Percentiles rank a stretch among this genome's conserved stretches.
phyloP scores from a whole-genome alignment of 2,888 invertebrate species.

The Chrysomela aeneicollis region DNA sequence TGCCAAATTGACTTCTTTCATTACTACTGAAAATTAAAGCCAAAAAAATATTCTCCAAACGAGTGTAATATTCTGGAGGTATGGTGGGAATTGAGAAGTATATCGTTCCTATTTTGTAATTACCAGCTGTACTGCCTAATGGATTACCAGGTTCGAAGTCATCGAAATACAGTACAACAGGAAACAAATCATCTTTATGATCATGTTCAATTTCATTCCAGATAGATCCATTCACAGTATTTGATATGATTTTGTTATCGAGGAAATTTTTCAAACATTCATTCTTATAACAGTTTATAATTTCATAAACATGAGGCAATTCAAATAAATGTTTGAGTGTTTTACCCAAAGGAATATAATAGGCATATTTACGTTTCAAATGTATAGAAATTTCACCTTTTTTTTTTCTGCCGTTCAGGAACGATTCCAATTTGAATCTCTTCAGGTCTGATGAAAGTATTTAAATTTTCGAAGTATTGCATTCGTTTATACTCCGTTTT shows the following conservation, averaged over 20 bases:
- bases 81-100: conserved; percentile 24
- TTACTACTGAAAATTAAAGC: conserved; percentile 28
- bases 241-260: conserved; percentile 12
- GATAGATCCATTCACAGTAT: conserved; percentile 12
- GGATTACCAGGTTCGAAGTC: conserved; percentile 25
- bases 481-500: conserved; percentile 23
- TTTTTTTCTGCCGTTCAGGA: conserved; percentile 1
- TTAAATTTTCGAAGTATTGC: conserved; percentile 17
- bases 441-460: conserved; percentile 16
- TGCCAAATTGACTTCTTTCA: conserved; percentile 29
- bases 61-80: conserved; percentile 24
- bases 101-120: conserved; percentile 23
- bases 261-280: conserved; percentile 12
- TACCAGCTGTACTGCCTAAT: conserved; percentile 13
- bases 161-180: conserved; percentile 22
- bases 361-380: conserved; percentile 15
- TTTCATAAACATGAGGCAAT: conserved; percentile 22
- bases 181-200: conserved; percentile 15
- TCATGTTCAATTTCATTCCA: conserved; percentile 19
- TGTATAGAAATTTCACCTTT: conserved; percentile 11
- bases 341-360: conserved; percentile 21
- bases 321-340: conserved; percentile 24
- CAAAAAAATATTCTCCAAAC: conserved; percentile 26
- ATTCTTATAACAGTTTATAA: conserved; percentile 20
- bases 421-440: conserved; percentile 15